Evolutionary conservation across 2,113 vertebrate species (phyloP).

Genomic region (Carollia perspicillata): DNA sequence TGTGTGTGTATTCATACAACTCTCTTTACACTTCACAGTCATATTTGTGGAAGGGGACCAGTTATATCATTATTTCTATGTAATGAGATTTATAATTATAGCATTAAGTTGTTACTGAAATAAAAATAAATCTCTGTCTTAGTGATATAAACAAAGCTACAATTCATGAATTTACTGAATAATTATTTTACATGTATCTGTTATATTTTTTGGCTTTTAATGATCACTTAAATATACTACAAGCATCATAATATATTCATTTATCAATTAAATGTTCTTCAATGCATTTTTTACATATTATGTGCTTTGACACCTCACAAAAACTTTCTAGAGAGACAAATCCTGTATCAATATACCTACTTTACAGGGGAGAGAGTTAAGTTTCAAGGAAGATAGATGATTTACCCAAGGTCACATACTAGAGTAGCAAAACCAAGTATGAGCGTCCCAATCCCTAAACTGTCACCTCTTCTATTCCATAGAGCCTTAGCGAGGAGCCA

Average conservation of each 20-base stretch:
- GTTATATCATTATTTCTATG: not conserved
- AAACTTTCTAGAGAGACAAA: not conserved
- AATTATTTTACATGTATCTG: not conserved
- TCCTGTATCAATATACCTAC: not conserved
- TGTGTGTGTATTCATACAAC: not conserved
- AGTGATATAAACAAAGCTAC: not conserved
- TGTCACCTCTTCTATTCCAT: not conserved
- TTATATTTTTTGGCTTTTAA: not conserved
- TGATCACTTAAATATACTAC: not conserved
- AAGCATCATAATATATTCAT: not conserved
- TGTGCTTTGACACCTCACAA: not conserved
- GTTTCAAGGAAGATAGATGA: not conserved
- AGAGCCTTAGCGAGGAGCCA: not conserved
- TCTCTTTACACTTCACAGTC: not conserved
- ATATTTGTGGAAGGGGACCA: not conserved
- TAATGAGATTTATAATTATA: not conserved
- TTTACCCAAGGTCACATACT: not conserved
- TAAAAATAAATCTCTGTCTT: not conserved
- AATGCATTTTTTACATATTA: not conserved
- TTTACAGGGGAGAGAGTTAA: conserved; percentile 38
- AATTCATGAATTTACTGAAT: not conserved
- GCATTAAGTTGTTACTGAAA: not conserved
- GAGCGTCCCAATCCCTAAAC: not conserved
- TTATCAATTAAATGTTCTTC: not conserved
- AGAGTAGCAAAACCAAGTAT: not conserved